Base-by-base conservation (phyloP, 1,140 invertebrate species). In the Zaprionus davidi region DNA sequence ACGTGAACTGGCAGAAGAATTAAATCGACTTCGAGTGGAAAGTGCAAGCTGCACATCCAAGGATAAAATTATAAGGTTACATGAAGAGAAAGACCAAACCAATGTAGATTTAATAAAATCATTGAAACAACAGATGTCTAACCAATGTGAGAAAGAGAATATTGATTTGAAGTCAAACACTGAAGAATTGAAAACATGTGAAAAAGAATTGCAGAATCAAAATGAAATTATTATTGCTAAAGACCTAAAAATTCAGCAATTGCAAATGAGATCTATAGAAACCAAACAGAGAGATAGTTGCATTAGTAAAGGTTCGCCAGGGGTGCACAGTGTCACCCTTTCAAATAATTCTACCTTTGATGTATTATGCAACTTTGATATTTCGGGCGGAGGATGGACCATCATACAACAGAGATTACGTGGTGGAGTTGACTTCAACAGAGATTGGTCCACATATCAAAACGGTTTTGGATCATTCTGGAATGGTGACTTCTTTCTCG, bases 401-500 rank as follows among this genome's bases (percentile, higher is more conserved):
- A 26, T 49, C 5, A 63, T 63, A 28, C 59, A 63, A 63, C 59
- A 63, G 17, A 26, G 44, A 7, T 11, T 51, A 4, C 20, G 6
- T 20, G 26, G 41, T 6, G 46, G 26, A 1, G 41, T 28, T 5
- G 4, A 34, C 5, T 63, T 63, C 22, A 9, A 31, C 17, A 51
- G 15, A 2, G 22, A 44, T n/a, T 63, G 59, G 44, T 12, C 11
- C 0, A 13, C 41, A 1, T 63, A 51, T 20, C 41, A 17, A 3
- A 17, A 63, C 3, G 59, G 24, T 1, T 46, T 63, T 17, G 44
- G 59, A 1, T 3, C 0, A 4, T 63, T 11, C 41, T 46, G 41
- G n/a, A 7, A 63, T 1, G 15, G 59, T 1, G 44, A 63, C 13
- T 63, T 63, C 38, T 63, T 63, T 44, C 59, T 63, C 0, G 59